These are phyloP conservation scores for Drosophila ogumai DNA, from an alignment of 1,140 invertebrate genomes.

Conservation along the genomic window DNA sequence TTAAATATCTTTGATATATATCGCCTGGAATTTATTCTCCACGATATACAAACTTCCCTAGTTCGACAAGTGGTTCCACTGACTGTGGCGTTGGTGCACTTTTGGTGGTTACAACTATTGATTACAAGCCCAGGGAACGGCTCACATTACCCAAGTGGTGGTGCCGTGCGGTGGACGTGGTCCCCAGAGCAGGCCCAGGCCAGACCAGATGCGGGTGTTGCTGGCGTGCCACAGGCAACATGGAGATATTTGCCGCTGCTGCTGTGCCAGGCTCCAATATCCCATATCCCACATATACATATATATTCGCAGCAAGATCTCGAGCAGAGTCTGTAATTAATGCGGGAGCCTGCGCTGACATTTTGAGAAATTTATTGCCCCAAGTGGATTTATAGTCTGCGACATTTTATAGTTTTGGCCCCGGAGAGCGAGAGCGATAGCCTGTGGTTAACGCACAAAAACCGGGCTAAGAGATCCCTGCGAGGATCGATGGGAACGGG, in stretches of 20 bases:
- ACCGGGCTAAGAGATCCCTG: constrained; percentile 24
- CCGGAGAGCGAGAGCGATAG: constrained; percentile 14
- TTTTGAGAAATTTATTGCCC: constrained; percentile 83
- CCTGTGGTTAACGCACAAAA: constrained; percentile 58
- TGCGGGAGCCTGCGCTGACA: constrained; percentile 83
- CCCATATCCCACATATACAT: constrained; percentile 23
- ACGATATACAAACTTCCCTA: background rate
- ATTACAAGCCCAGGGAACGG: constrained; percentile 72
- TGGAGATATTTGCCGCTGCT: constrained; percentile 38
- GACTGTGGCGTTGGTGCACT: constrained; percentile 48
- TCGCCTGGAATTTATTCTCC: background rate
- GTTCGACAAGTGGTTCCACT: constrained; percentile 43
- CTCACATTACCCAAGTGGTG: constrained; percentile 67
- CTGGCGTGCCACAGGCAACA: constrained; percentile 61
- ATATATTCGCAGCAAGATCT: constrained; percentile 32
- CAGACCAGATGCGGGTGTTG: constrained; percentile 69
- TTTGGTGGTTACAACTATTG: constrained; percentile 81
- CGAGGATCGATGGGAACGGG: constrained; percentile 21
- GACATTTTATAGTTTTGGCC: constrained; percentile 81
- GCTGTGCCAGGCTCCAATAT: constrained; percentile 46
- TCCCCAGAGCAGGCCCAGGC: constrained; percentile 2
- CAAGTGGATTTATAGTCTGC: constrained; percentile 83
- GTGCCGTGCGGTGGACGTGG: background rate
- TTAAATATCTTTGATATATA: background rate
- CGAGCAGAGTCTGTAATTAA: constrained; percentile 78